These are phyloP conservation scores for Philhelius pedissequus DNA, from an alignment of 2,888 invertebrate genomes.

Conservation along the genomic window DNA sequence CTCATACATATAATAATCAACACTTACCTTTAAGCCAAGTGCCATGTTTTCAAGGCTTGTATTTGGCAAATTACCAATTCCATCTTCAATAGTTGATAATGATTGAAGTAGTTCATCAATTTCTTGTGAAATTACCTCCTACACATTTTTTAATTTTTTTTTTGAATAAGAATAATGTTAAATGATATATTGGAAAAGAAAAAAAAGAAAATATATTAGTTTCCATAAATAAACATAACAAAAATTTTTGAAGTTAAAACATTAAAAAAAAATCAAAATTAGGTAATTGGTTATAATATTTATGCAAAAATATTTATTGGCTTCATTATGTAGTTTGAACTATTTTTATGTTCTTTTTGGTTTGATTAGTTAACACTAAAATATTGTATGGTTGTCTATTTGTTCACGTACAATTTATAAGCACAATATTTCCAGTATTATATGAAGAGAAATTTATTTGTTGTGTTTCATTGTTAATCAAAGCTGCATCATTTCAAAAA, in stretches of 20 bases:
- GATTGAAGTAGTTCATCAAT: conserved; percentile 85
- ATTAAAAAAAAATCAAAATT: conserved; percentile 29
- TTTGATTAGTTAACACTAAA: conserved; percentile 23
- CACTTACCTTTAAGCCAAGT: conserved; percentile 85
- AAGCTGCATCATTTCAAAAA: too few species aligned
- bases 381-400: conserved; percentile 2
- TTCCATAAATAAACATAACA: conserved; percentile 26
- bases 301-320: conserved; percentile 40
- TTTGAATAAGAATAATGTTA: conserved; percentile 25
- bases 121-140: conserved; percentile 84
- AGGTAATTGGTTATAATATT: conserved; percentile 7
- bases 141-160: conserved; percentile 48
- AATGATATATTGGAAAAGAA: conserved; percentile 39
- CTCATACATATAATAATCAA: too few species aligned
- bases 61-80: conserved; percentile 84
- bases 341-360: neutral
- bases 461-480: neutral
- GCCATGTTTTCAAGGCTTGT: conserved; percentile 87
- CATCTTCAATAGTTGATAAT: conserved; percentile 84
- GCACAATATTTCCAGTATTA: neutral
- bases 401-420: neutral
- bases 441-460: neutral
- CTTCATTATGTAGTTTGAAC: conserved; percentile 40
- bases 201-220: conserved; percentile 59
- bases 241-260: conserved; percentile 22